These are phyloP conservation scores for Girardinichthys multiradiatus DNA, from an alignment of 2,113 vertebrate species.

Conservation along the genomic window DNA sequence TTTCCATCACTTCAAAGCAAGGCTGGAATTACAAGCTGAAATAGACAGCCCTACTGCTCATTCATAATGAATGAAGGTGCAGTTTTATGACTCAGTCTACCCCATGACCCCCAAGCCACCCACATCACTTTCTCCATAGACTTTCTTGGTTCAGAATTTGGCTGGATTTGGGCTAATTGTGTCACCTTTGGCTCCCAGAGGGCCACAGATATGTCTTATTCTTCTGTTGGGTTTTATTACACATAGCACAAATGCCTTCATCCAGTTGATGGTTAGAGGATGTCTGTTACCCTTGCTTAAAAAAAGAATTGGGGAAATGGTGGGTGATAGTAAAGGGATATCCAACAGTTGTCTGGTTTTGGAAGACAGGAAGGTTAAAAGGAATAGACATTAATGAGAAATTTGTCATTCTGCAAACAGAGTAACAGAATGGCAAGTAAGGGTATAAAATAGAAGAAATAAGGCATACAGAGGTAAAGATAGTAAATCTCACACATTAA, in stretches of 20 bases:
- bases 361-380: conserved; percentile 14
- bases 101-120: conserved; percentile 26
- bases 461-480: conserved; percentile 48
- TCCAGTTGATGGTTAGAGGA: conserved; percentile 42
- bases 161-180: conserved; percentile 65
- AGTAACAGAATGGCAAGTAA: conserved; percentile 52
- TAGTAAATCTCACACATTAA: conserved; percentile 68
- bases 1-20: conserved; percentile 66
- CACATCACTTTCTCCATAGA: not conserved
- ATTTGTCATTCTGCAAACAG: conserved; percentile 31
- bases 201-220: conserved; percentile 31
- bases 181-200: conserved; percentile 53
- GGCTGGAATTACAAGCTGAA: conserved; percentile 58
- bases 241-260: conserved; percentile 50
- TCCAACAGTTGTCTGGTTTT: not conserved
- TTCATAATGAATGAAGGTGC: conserved; percentile 72
- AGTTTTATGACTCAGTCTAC: conserved; percentile 68
- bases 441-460: conserved; percentile 41
- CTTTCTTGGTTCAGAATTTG: not conserved
- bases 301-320: conserved; percentile 12
- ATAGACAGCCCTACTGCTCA: conserved; percentile 60
- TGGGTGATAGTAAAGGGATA: conserved; percentile 3
- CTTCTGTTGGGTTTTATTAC: conserved; percentile 54
- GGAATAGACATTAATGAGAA: conserved; percentile 16
- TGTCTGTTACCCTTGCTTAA: conserved; percentile 22